These are phyloP conservation scores for Brevimyrus niger DNA, from an alignment of 2,113 vertebrate genomes.

Conservation along the genomic window DNA sequence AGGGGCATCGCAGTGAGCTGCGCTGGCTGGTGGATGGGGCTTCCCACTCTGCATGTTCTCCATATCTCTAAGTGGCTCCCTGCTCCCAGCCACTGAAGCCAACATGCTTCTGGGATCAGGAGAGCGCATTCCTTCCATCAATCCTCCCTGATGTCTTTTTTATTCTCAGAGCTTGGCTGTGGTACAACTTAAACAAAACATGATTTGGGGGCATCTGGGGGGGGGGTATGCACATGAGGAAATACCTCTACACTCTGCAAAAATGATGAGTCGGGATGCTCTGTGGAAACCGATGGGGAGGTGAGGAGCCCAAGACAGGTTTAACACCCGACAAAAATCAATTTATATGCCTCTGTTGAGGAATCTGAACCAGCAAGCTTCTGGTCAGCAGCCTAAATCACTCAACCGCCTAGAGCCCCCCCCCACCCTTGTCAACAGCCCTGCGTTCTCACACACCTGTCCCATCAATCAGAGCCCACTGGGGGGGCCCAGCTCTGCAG, in stretches of 20 bases:
- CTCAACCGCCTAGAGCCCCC: not conserved
- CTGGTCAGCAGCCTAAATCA: not conserved
- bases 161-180: not conserved
- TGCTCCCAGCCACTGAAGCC: not conserved
- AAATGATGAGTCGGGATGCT: not conserved
- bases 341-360: not conserved
- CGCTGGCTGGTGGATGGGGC: not conserved
- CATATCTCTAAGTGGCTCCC: not conserved
- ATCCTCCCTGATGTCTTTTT: not conserved
- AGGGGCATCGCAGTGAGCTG: not conserved
- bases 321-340: not conserved
- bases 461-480: slow-evolving; percentile 44
- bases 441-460: slow-evolving; percentile 40
- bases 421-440: too few species aligned
- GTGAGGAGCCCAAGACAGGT: not conserved
- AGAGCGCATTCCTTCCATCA: not conserved
- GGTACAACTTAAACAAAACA: not conserved
- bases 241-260: not conserved
- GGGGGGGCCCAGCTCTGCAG: not conserved
- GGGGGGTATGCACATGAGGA: not conserved
- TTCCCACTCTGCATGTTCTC: not conserved
- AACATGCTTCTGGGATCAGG: not conserved
- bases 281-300: not conserved
- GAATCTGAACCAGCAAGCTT: not conserved
- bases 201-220: not conserved